Evolutionary conservation across 2,113 vertebrate genomes (phyloP).

Genomic region (Meleagris gallopavo): DNA sequence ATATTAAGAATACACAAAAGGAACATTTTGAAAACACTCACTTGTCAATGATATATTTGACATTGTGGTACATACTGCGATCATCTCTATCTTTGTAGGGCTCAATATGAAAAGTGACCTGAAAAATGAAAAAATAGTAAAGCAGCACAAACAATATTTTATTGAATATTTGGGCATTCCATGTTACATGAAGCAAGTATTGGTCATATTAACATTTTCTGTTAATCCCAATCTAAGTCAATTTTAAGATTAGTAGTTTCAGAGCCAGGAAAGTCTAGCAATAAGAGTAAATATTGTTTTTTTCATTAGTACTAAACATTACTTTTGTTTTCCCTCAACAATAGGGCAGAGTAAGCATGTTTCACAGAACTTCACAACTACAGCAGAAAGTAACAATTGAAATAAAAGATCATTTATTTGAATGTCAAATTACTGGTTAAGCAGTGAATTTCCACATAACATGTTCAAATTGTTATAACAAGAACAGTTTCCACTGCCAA

Average conservation of each 20-base stretch:
- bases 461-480: background rate
- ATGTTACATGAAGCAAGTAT: background rate
- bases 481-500: background rate
- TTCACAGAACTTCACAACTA: constrained; percentile 1
- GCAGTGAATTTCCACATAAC: constrained; percentile 7
- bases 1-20: background rate
- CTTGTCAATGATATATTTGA: constrained; percentile 95
- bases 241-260: background rate
- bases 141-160: background rate
- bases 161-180: rapidly evolving
- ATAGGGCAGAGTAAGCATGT: background rate
- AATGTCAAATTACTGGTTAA: background rate
- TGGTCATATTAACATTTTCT: background rate
- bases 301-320: background rate
- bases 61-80: constrained; percentile 87
- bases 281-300: background rate
- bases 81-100: constrained; percentile 94
- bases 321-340: background rate
- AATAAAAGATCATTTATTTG: background rate
- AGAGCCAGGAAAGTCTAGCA: background rate
- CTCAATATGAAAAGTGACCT: constrained; percentile 97
- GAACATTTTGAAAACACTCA: constrained; percentile 74
- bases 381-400: background rate
- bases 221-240: background rate
- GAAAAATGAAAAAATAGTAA: constrained; percentile 28